Percentiles rank a stretch among this genome's conserved stretches.
These are phyloP conservation scores for Geopemphigus sp. DNA, from an alignment of 1,140 invertebrate genomes.

Conservation along the genomic window DNA sequence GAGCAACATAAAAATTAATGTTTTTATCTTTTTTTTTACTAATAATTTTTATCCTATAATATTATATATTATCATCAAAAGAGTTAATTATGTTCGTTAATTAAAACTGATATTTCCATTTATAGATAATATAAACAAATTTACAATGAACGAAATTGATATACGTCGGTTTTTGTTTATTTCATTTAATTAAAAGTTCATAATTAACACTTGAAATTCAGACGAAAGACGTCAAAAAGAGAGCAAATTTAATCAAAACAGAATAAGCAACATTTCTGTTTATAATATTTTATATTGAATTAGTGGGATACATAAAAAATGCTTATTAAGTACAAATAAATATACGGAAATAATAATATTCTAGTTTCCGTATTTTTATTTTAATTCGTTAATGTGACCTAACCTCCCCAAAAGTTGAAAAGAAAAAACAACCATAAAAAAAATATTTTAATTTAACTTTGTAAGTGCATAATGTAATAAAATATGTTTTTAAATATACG, in stretches of 20 bases:
- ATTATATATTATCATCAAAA: not conserved
- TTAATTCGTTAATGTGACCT: not conserved
- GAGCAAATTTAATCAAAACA: not conserved
- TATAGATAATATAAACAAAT: not conserved
- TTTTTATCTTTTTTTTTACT: not conserved
- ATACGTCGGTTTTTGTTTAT: not conserved
- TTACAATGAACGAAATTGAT: conserved; percentile 2
- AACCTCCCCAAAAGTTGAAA: not conserved
- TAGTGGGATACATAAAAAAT: not conserved
- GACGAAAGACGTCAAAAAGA: not conserved
- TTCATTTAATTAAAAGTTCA: not conserved
- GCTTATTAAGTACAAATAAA: not conserved
- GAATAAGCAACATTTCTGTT: not conserved
- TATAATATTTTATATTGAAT: not conserved
- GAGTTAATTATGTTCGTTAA: conserved; percentile 11
- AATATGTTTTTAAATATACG: too few relatives aligned
- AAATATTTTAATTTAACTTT: not conserved
- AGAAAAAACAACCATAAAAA: not conserved
- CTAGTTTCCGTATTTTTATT: not conserved
- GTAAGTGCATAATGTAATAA: too few relatives aligned
- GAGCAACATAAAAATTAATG: not conserved
- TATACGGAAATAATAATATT: not conserved
- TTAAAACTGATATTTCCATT: not conserved
- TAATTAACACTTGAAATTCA: not conserved
- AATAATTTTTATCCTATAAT: not conserved